phyloP scores from a whole-genome alignment of 2,888 invertebrate species.

The Thereva unica region DNA sequence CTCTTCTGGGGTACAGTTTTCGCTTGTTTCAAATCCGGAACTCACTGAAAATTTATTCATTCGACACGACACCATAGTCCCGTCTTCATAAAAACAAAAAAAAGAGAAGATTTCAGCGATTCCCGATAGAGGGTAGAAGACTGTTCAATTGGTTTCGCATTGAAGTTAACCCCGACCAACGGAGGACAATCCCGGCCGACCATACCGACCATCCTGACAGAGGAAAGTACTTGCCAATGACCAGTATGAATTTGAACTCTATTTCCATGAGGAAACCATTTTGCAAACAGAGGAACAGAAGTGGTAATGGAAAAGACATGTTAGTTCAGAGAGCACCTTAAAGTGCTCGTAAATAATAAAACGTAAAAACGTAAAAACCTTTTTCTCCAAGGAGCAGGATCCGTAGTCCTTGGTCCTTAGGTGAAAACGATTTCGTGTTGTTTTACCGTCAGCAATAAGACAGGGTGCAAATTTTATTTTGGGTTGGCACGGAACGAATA shows the following conservation, averaged over 20 bases:
- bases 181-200: too few relatives aligned
- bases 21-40: too few relatives aligned
- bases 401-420: neutral
- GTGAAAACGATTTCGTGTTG: slow-evolving; percentile 30
- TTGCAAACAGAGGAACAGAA: slow-evolving; percentile 31
- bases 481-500: slow-evolving; percentile 17
- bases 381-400: neutral
- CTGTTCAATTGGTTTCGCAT: slow-evolving; percentile 23
- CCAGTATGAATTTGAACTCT: slow-evolving; percentile 31
- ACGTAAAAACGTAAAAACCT: slow-evolving; percentile 29
- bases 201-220: slow-evolving; percentile 18
- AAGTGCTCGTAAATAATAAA: slow-evolving; percentile 35
- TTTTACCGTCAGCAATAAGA: slow-evolving; percentile 27
- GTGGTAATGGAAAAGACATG: slow-evolving; percentile 32
- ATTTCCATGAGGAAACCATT: slow-evolving; percentile 31
- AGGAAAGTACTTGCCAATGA: slow-evolving; percentile 31
- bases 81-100: too few relatives aligned
- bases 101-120: too few relatives aligned
- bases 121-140: neutral
- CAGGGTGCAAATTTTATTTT: slow-evolving; percentile 24
- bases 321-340: slow-evolving; percentile 34
- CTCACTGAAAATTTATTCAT: too few relatives aligned
- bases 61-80: too few relatives aligned
- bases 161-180: slow-evolving; percentile 6
- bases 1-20: too few relatives aligned